Base-by-base conservation (phyloP, 2,888 invertebrate species). In the Habroteleia sp. region DNA sequence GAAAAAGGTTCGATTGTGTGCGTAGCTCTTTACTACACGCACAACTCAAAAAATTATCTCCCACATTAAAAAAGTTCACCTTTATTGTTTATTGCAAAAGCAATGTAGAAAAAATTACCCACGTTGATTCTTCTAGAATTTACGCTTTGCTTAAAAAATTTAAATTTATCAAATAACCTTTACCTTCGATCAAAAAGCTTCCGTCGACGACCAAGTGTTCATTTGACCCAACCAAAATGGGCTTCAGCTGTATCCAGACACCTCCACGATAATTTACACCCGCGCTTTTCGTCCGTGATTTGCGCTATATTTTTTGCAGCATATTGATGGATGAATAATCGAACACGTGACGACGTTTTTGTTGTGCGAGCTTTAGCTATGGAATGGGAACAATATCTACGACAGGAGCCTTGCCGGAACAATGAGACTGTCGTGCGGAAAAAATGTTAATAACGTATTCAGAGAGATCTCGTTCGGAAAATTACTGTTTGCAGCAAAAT, bases 301-400 rank as follows among this genome's bases (percentile, higher is more conserved):
- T 44, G 20, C 6, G 25, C 13, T 44, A 27, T 31, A 50, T 48
- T 46, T 54, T 54, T 46, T 35, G 37, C 25, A 41, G 31, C 39
- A 14, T 29, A 66, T 46, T 46, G 56, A 56, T 56, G 27, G 66
- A 56, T 66, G 66, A 66, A 66, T 66, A 66, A 66, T 66, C 66
- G 44, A 56, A 48, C 56, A 46, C 44, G 39, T 39, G 39, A 39
- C 46, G 54, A 17, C 65, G 31, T 56, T 56, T 66, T 66, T 56
- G 56, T 66, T 25, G 48, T 14, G 27, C 46, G 25, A 54, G 29
- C 52, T 65, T 65, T 35, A 52, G 52, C 42, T 65, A 50, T 63
- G 52, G 52, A 63, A 48, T 39, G 62, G 39, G 48, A 62, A 62
- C 62, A 48, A 48, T 62, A 62, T 62, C 62, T 39, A 33, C 52